Evolutionary conservation across 2,113 vertebrate genomes (phyloP).

Genomic region (Sprattus sprattus): DNA sequence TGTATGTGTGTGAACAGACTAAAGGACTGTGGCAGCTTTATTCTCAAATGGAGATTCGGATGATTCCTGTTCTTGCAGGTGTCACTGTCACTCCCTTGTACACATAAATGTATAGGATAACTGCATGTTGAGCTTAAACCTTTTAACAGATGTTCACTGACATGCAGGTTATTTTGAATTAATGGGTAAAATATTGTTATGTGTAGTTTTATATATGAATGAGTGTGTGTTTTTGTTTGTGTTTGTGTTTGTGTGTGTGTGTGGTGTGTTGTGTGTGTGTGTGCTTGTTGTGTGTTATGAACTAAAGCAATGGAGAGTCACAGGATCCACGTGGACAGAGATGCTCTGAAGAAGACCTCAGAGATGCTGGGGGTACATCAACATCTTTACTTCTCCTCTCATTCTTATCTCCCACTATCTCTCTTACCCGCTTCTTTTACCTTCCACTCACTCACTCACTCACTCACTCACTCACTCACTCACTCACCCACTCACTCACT

Average conservation of each 20-base stretch:
- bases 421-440: neutral
- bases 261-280: neutral
- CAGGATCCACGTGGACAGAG: constrained; percentile 78
- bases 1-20: constrained; percentile 60
- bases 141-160: neutral
- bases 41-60: constrained; percentile 80
- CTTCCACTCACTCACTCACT: neutral
- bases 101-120: too few species aligned
- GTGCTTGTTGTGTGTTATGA: constrained; percentile 39
- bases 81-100: constrained; percentile 26
- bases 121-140: too few species aligned
- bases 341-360: constrained; percentile 81
- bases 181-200: neutral
- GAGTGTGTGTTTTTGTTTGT: neutral
- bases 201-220: too few species aligned
- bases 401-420: neutral
- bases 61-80: constrained; percentile 91
- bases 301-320: constrained; percentile 86
- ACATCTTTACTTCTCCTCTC: neutral
- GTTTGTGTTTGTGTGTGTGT: neutral
- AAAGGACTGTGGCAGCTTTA: constrained; percentile 83
- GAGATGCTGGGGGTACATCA: constrained; percentile 80
- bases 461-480: neutral
- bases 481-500: neutral
- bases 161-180: neutral